These are phyloP conservation scores for Abscondita cerata DNA, from an alignment of 2,888 invertebrate genomes.

Conservation along the genomic window DNA sequence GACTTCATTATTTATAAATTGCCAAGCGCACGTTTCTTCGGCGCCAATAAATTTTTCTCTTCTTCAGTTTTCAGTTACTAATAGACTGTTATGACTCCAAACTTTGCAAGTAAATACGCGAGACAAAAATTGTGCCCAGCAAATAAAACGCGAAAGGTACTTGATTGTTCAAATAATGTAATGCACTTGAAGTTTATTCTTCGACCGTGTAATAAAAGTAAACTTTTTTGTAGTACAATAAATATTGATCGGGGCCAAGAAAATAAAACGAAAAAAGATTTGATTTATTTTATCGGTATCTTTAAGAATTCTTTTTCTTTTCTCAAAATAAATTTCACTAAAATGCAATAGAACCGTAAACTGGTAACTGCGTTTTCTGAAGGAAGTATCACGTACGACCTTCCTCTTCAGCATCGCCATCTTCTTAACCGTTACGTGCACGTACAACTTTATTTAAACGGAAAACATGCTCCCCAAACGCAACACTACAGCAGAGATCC, in stretches of 20 bases:
- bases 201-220: no score
- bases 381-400: constrained; percentile 35
- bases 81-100: no score
- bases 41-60: no score
- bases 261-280: not conserved
- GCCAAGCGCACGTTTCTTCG: no score
- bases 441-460: constrained; percentile 51
- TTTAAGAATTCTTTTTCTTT: constrained; percentile 23
- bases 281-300: constrained; percentile 7
- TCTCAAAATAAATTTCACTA: constrained; percentile 27
- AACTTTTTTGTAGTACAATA: no score
- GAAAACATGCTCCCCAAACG: constrained; percentile 41
- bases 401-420: constrained; percentile 27
- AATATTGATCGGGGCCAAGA: not conserved
- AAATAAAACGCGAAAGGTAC: no score
- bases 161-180: no score
- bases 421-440: constrained; percentile 41
- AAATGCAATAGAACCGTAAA: constrained; percentile 29
- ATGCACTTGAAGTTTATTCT: no score
- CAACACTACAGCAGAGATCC: constrained; percentile 33
- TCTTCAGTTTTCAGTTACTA: no score
- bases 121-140: no score
- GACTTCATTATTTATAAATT: no score
- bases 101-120: no score
- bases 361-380: constrained; percentile 30